Evolutionary conservation across 2,113 vertebrate species (phyloP).

Genomic region (Candoia aspera): DNA sequence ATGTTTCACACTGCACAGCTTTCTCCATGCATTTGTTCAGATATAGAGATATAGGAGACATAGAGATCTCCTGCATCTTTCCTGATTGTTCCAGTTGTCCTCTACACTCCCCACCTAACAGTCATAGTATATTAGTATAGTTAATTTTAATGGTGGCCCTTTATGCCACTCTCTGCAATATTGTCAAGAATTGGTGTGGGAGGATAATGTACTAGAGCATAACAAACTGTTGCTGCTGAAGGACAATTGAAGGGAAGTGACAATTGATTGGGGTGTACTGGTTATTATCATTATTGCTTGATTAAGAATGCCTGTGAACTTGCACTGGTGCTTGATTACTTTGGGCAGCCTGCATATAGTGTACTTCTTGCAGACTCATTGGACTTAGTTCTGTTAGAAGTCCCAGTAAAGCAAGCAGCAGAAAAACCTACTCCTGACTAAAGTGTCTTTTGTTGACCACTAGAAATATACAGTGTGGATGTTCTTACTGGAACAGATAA

Average conservation of each 20-base stretch:
- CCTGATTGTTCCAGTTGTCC: not conserved
- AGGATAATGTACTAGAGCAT: not conserved
- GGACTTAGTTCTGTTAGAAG: not conserved
- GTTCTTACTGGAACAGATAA: not conserved
- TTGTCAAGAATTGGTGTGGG: not conserved
- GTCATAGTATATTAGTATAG: not conserved
- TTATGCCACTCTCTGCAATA: not conserved
- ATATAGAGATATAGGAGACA: not conserved
- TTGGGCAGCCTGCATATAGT: not conserved
- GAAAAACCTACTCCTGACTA: not conserved
- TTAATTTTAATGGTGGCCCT: slow-evolving; percentile 1
- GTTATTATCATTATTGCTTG: not conserved
- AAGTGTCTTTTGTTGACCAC: not conserved
- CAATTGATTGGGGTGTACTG: not conserved
- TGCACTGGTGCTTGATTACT: not conserved
- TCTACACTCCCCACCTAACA: not conserved
- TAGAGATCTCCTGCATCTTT: not conserved
- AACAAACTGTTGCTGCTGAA: not conserved
- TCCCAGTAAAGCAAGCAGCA: not conserved
- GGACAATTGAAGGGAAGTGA: not conserved
- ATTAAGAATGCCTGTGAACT: not conserved
- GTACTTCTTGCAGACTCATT: not conserved
- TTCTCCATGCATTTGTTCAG: not conserved
- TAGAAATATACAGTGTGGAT: not conserved
- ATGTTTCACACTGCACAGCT: not conserved